A percentile compares a stretch with the other conserved stretches of the same genome.
phyloP scores from a whole-genome alignment of 2,797 vertebrate genomes.

The Yasuhikotakia modesta region DNA sequence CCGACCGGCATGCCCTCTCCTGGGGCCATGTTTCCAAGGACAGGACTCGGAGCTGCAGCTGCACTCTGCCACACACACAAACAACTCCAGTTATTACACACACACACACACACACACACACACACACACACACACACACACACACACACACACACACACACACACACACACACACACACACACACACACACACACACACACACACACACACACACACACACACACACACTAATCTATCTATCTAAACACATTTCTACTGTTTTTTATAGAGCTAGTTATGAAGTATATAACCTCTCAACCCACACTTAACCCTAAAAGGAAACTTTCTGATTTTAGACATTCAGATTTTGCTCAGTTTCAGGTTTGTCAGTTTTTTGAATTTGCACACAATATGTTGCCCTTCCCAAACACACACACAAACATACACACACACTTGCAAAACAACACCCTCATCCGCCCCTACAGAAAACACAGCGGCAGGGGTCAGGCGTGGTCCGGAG shows the following conservation, averaged over 20 bases:
- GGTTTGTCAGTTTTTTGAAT: too few relatives aligned
- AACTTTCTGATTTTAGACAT: too few relatives aligned
- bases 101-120: neutral
- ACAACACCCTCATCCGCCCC: neutral
- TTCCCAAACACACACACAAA: neutral
- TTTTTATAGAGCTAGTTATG: too few relatives aligned
- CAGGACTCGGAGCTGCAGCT: slow-evolving; percentile 86
- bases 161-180: slow-evolving; percentile 5
- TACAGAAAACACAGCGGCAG: neutral
- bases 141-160: neutral
- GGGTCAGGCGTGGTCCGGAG: slow-evolving; percentile 19
- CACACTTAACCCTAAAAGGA: too few relatives aligned
- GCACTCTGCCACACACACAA: slow-evolving; percentile 75
- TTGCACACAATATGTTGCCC: too few relatives aligned
- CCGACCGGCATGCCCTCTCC: slow-evolving; percentile 90
- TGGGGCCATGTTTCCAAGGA: slow-evolving; percentile 87
- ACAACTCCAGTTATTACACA: slow-evolving; percentile 26
- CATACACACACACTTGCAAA: slow-evolving; percentile 16
- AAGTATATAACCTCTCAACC: too few relatives aligned
- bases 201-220: slow-evolving; percentile 29
- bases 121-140: neutral
- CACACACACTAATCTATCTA: too few relatives aligned
- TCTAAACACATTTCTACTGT: too few relatives aligned
- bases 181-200: slow-evolving; percentile 8
- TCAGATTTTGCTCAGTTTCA: too few relatives aligned